Evolutionary conservation across 2,888 invertebrate genomes (phyloP).

Genomic region (Asteroscopus sphinx): DNA sequence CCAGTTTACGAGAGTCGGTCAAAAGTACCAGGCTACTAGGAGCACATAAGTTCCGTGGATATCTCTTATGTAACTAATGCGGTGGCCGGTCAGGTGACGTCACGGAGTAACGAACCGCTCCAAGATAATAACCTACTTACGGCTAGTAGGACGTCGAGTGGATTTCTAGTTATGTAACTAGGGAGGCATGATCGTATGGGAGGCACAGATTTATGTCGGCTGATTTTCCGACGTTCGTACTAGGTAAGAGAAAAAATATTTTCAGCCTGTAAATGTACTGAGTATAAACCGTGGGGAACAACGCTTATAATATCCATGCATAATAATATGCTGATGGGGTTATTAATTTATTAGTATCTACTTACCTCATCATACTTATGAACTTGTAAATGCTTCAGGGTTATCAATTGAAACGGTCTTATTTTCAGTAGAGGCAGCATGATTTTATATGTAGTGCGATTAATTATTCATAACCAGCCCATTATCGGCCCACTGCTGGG

Average conservation of each 20-base stretch:
- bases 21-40: constrained; percentile 42
- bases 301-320: too few species aligned
- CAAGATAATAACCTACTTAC: constrained; percentile 59
- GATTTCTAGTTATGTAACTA: constrained; percentile 39
- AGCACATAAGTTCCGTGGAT: constrained; percentile 42
- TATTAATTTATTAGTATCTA: too few species aligned
- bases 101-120: constrained; percentile 51
- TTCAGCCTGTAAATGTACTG: not conserved
- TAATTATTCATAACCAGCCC: too few species aligned
- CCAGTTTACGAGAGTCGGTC: constrained; percentile 42
- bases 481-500: too few species aligned
- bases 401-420: too few species aligned
- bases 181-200: constrained; percentile 11
- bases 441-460: too few species aligned
- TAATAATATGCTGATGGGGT: too few species aligned
- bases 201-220: constrained; percentile 15
- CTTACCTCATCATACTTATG: too few species aligned
- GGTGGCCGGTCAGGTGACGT: constrained; percentile 50
- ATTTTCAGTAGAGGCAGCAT: too few species aligned
- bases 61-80: constrained; percentile 47
- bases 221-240: not conserved
- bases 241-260: constrained; percentile 17
- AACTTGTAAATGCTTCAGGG: too few species aligned
- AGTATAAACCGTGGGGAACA: too few species aligned
- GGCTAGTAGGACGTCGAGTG: constrained; percentile 31